These are phyloP conservation scores for Neodon shergylaensis DNA, from an alignment of 2,113 vertebrate genomes.

Conservation along the genomic window DNA sequence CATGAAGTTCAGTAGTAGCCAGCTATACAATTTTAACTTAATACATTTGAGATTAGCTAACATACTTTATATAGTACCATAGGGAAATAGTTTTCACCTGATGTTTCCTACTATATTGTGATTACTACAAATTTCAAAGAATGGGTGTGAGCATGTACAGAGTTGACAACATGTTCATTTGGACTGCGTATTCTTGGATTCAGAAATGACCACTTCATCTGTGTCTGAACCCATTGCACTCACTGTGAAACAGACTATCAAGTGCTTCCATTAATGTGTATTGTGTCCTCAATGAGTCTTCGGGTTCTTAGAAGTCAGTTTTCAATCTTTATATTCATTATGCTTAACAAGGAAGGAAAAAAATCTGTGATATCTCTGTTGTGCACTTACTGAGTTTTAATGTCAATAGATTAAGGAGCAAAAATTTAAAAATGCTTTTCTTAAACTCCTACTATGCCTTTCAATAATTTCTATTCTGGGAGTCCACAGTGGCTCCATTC, in stretches of 20 bases:
- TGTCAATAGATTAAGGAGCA: not conserved
- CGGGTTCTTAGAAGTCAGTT: not conserved
- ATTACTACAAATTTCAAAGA: not conserved
- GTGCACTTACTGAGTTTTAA: not conserved
- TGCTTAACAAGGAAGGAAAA: not conserved
- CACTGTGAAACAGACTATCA: not conserved
- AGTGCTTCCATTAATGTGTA: not conserved
- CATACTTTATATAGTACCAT: not conserved
- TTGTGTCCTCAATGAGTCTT: not conserved
- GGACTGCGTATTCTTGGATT: not conserved
- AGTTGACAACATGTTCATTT: not conserved
- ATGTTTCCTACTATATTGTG: not conserved
- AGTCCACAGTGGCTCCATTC: too few species aligned
- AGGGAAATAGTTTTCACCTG: not conserved
- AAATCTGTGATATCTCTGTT: not conserved
- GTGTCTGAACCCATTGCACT: not conserved
- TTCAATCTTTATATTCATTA: not conserved
- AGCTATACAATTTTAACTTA: not conserved
- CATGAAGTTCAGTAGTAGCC: not conserved
- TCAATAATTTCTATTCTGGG: not conserved
- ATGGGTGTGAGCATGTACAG: not conserved
- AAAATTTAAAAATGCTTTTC: not conserved
- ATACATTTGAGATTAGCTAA: not conserved
- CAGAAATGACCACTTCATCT: not conserved
- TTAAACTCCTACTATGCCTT: not conserved